Evolutionary conservation across 1,140 invertebrate genomes (phyloP).

Genomic region (Nasonia giraulti): DNA sequence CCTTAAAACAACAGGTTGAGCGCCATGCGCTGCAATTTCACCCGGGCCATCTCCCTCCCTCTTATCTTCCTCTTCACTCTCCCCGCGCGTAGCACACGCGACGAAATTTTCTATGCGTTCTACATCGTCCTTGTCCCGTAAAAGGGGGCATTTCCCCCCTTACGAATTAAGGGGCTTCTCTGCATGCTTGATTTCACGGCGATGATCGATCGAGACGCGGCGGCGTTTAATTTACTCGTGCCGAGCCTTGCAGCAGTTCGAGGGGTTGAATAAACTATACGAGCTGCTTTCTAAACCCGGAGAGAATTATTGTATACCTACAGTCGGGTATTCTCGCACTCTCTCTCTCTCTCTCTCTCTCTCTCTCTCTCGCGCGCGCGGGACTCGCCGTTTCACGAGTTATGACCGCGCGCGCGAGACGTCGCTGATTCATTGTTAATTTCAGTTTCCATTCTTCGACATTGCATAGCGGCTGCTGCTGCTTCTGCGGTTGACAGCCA

Average conservation of each 20-base stretch:
- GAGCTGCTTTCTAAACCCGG: neutral
- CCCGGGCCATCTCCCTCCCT: neutral
- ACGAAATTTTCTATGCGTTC: neutral
- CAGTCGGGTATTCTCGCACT: no score
- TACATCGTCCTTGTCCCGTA: neutral
- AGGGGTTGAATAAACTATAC: neutral
- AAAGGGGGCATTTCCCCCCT: neutral
- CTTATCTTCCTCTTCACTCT: neutral
- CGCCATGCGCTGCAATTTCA: constrained; percentile 24
- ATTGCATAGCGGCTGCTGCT: neutral
- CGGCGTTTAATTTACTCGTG: constrained; percentile 10
- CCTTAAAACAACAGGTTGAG: constrained; percentile 50
- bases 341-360: no score
- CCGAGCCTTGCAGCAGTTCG: no score
- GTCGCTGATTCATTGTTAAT: constrained; percentile 17
- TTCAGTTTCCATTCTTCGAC: neutral
- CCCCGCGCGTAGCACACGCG: neutral
- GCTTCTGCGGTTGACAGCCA: neutral
- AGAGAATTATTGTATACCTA: no score
- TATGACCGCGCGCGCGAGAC: neutral
- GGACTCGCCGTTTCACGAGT: neutral
- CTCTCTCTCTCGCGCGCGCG: no score
- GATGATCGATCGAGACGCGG: constrained; percentile 14
- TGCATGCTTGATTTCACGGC: neutral
- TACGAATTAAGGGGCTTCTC: neutral